Percentiles rank a stretch among this genome's conserved stretches.
These are phyloP conservation scores for Trichacis sp. DNA, from an alignment of 2,888 invertebrate genomes.

Conservation along the genomic window DNA sequence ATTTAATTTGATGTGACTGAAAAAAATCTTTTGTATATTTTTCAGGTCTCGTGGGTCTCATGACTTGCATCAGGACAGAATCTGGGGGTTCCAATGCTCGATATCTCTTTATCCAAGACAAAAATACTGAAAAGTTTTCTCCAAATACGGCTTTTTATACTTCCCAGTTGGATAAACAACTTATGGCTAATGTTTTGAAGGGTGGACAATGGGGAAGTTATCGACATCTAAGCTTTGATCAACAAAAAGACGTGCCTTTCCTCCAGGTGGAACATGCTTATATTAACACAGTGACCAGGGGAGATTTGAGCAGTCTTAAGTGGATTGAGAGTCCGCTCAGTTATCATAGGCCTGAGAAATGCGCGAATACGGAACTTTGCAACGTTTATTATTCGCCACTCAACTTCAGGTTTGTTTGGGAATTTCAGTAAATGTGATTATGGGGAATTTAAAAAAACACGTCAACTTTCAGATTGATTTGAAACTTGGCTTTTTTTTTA, in stretches of 20 bases:
- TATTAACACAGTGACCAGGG: constrained; percentile 91
- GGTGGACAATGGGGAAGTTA: constrained; percentile 88
- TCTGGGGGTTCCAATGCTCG: constrained; percentile 84
- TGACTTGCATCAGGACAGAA: constrained; percentile 91
- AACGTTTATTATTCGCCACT: constrained; percentile 92
- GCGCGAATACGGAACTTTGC: constrained; percentile 77
- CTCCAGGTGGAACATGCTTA: constrained; percentile 91
- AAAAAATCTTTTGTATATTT: not conserved
- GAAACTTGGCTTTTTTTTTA: no score
- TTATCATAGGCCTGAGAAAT: constrained; percentile 71
- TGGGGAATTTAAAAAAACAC: no score
- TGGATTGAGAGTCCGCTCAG: constrained; percentile 92
- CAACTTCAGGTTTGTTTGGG: no score
- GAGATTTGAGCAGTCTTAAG: constrained; percentile 86
- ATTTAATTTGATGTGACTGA: no score
- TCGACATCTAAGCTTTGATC: constrained; percentile 81
- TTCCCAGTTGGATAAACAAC: constrained; percentile 79
- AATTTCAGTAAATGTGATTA: no score
- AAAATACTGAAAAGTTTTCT: constrained; percentile 74
- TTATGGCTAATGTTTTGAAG: constrained; percentile 87
- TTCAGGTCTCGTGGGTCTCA: constrained; percentile 87
- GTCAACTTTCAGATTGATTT: no score
- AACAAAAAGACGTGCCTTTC: constrained; percentile 62
- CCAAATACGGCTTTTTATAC: constrained; percentile 73
- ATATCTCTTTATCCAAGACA: constrained; percentile 78